A percentile compares a stretch with the other conserved stretches of the same genome.
These are phyloP conservation scores for Araneus ventricosus DNA, from an alignment of 1,140 invertebrate genomes.

Conservation along the genomic window DNA sequence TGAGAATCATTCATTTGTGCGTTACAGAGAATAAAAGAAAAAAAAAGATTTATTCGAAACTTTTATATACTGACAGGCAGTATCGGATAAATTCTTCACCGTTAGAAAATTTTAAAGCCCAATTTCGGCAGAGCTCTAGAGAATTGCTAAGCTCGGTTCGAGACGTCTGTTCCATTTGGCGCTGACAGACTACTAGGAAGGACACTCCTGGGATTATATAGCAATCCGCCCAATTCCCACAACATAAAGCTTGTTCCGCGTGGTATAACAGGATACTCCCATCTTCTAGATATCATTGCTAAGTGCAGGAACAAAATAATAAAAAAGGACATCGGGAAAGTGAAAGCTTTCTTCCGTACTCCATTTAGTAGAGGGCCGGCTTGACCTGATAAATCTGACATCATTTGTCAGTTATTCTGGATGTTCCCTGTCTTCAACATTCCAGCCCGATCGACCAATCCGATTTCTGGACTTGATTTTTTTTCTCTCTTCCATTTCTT, in stretches of 20 bases:
- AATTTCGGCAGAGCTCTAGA: neutral
- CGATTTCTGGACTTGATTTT: neutral
- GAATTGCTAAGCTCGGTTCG: neutral
- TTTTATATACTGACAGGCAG: neutral
- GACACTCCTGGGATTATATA: conserved; percentile 31
- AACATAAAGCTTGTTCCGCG: conserved; percentile 17
- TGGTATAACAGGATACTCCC: conserved; percentile 36
- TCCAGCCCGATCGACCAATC: conserved; percentile 19
- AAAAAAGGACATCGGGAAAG: conserved; percentile 4
- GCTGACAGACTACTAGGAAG: conserved; percentile 42
- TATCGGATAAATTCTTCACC: conserved; percentile 8
- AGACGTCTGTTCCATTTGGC: conserved; percentile 41
- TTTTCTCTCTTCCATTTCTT: neutral
- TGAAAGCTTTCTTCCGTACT: conserved; percentile 25
- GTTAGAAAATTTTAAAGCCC: neutral
- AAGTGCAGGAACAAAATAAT: neutral
- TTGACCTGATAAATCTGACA: conserved; percentile 64
- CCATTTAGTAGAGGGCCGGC: conserved; percentile 29
- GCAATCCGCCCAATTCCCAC: conserved; percentile 50
- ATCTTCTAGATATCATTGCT: conserved; percentile 35
- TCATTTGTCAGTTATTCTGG: conserved; percentile 59
- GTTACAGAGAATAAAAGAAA: too few relatives aligned
- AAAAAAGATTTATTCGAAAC: neutral
- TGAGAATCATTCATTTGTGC: too few relatives aligned
- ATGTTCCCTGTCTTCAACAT: conserved; percentile 56